Percentiles rank a stretch among this genome's conserved stretches.
Conservation (phyloP, 2,797 vertebrate genomes). For the Psittacula derbiana region DNA sequence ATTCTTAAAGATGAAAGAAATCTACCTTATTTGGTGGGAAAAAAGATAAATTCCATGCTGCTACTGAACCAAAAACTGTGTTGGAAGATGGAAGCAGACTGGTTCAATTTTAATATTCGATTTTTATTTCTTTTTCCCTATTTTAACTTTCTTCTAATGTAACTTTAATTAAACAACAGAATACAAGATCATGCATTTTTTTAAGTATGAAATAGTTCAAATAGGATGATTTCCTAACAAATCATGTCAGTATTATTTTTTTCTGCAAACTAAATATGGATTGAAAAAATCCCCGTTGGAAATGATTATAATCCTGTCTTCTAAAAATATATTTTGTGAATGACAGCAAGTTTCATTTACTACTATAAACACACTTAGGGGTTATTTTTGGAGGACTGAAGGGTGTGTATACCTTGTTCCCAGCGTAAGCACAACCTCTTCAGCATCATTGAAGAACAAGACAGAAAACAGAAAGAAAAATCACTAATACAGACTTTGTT, state of each 20-base stretch:
- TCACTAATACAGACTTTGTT: background rate
- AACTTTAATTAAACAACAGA: background rate
- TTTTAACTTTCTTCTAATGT: background rate
- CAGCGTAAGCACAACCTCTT: background rate
- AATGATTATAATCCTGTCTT: background rate
- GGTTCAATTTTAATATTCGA: background rate
- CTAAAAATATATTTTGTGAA: background rate
- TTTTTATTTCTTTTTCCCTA: background rate
- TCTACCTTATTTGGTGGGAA: background rate
- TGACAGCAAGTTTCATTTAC: background rate
- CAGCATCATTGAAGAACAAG: background rate
- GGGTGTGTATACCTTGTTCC: accelerated
- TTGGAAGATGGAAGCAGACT: background rate
- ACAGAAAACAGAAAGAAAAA: background rate
- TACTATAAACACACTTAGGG: background rate
- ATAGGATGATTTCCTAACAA: background rate
- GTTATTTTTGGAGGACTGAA: background rate
- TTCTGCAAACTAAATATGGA: background rate
- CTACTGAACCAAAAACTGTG: background rate
- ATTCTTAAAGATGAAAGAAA: background rate
- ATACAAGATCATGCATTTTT: background rate
- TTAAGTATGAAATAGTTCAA: background rate
- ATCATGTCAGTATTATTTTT: background rate
- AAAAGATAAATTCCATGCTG: background rate
- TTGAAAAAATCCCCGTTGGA: background rate